These are phyloP conservation scores for Lamellibrachia columna DNA, from an alignment of 2,888 invertebrate genomes.

Conservation along the genomic window DNA sequence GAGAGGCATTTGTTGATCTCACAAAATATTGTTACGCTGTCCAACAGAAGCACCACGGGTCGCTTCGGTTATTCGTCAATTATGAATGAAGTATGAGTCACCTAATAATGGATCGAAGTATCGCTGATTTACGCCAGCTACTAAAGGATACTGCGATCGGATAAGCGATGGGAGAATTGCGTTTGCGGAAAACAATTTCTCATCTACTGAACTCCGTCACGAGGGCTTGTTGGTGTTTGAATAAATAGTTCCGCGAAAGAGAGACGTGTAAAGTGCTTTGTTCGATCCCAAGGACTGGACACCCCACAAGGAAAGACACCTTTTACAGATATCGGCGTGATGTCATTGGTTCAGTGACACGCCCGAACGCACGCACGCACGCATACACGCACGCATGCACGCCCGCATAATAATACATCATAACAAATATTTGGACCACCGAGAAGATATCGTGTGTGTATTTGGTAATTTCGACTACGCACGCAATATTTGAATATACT, in stretches of 20 bases:
- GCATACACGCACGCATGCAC: too few species aligned
- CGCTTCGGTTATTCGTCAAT: background rate
- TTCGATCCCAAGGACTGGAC: background rate
- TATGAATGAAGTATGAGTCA: background rate
- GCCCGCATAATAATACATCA: too few species aligned
- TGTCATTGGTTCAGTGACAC: too few species aligned
- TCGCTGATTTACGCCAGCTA: background rate
- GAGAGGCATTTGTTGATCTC: background rate
- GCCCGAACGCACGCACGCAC: too few species aligned
- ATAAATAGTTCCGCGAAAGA: background rate
- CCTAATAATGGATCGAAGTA: background rate
- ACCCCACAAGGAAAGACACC: background rate
- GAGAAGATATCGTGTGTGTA: background rate
- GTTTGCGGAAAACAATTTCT: background rate
- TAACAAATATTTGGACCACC: too few species aligned
- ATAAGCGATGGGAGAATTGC: background rate
- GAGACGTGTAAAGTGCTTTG: background rate
- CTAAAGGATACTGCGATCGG: background rate
- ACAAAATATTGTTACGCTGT: background rate
- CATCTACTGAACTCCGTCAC: background rate
- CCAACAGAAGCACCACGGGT: background rate
- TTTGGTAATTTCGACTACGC: background rate
- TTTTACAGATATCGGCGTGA: background rate
- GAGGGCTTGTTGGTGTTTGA: background rate
- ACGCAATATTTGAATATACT: background rate